A percentile compares a stretch with the other conserved stretches of the same genome.
Conservation (phyloP, 37 sponge, comb jelly and placozoan species). For the Ianthella basta region DNA sequence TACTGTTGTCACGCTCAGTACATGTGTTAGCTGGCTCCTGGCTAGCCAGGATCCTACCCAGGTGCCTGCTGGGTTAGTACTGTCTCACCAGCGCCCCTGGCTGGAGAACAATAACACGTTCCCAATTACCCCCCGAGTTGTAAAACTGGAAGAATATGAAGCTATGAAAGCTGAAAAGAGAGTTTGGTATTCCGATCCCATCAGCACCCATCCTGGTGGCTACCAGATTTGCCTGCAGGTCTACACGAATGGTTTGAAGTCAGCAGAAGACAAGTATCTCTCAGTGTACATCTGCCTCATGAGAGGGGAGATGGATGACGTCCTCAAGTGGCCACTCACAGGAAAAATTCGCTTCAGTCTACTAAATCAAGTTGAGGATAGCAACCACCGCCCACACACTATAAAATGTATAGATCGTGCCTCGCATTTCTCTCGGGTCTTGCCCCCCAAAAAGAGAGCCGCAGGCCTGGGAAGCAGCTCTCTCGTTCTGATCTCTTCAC, state of each 20-base stretch:
- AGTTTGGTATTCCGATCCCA: too few relatives aligned
- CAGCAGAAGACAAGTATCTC: background rate
- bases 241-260: background rate
- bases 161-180: too few relatives aligned
- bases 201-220: conserved; percentile 4
- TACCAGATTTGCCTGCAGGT: background rate
- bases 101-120: background rate
- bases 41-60: background rate
- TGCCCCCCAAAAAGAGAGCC: too few relatives aligned
- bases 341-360: background rate
- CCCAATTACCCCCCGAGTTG: too few relatives aligned
- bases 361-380: background rate
- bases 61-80: background rate
- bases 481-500: too few relatives aligned
- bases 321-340: conserved; percentile 4
- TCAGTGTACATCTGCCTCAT: background rate
- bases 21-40: too few relatives aligned
- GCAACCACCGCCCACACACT: background rate
- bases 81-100: background rate
- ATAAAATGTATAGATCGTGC: too few relatives aligned
- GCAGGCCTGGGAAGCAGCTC: too few relatives aligned
- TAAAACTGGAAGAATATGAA: too few relatives aligned
- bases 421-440: too few relatives aligned
- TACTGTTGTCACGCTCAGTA: background rate
- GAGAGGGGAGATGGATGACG: background rate